Percentiles rank a stretch among this genome's conserved stretches.
phyloP scores from a whole-genome alignment of 35 echinoderm and acorn worm genomes.

The Nesometra sesokonis region DNA sequence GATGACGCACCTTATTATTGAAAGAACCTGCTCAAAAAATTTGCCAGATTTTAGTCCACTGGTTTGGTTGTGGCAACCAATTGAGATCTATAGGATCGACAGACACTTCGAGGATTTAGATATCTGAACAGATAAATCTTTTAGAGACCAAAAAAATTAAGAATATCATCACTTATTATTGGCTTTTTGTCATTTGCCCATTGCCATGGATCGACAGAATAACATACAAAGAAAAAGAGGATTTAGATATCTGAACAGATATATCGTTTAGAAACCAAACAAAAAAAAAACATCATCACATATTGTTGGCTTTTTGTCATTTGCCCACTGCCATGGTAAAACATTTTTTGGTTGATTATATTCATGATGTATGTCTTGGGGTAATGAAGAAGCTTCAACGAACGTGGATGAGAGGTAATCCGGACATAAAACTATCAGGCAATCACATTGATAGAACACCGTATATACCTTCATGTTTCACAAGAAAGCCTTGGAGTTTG shows the following conservation, averaged over 20 bases:
- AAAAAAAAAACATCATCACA: constrained; percentile 27
- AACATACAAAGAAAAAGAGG: neutral
- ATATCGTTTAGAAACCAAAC: neutral
- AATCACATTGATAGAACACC: neutral
- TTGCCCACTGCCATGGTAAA: neutral
- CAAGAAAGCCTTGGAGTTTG: neutral
- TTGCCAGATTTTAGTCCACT: too few species aligned
- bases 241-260: constrained; percentile 6
- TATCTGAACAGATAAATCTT: constrained; percentile 22
- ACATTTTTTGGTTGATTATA: constrained; percentile 10
- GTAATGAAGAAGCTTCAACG: constrained; percentile 3
- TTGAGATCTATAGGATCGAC: too few species aligned
- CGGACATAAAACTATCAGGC: neutral
- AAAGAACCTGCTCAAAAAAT: too few species aligned
- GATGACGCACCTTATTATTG: too few species aligned
- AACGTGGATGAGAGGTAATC: constrained; percentile 7
- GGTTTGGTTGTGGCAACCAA: too few species aligned
- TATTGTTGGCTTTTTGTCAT: neutral
- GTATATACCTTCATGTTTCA: neutral
- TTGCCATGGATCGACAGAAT: constrained; percentile 5
- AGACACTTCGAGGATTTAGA: too few species aligned
- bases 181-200: neutral
- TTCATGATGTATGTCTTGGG: constrained; percentile 17
- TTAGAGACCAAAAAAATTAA: constrained; percentile 1
- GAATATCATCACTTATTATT: constrained; percentile 7